phyloP scores from a whole-genome alignment of 1,140 invertebrate species.

The Orchesella cincta region DNA sequence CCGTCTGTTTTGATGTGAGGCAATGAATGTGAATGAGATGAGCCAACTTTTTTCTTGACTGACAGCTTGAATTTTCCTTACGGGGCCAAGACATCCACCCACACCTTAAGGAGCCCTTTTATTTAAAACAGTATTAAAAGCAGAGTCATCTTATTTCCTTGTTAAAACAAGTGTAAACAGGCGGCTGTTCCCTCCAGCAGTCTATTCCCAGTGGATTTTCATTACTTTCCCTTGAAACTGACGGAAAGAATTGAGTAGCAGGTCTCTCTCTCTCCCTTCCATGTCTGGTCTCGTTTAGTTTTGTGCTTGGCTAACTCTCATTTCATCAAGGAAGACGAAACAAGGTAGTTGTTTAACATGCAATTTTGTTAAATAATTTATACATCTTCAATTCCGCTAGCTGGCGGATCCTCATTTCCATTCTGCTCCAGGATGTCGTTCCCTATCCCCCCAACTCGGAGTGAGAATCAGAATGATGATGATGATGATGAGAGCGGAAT shows the following conservation, averaged over 20 bases:
- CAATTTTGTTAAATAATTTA: slow-evolving; percentile 4
- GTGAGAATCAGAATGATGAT: not conserved
- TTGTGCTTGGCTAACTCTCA: not conserved
- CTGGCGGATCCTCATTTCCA: not conserved
- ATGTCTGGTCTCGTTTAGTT: not conserved
- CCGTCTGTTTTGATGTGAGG: slow-evolving; percentile 25
- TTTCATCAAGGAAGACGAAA: not conserved
- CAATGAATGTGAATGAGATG: slow-evolving; percentile 21
- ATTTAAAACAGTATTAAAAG: not conserved
- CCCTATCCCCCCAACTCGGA: too few species aligned
- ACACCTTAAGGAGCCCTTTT: not conserved
- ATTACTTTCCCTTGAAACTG: not conserved
- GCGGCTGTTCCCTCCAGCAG: not conserved
- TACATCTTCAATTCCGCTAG: not conserved
- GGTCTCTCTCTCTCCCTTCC: not conserved
- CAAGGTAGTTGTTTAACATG: not conserved
- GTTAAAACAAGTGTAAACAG: slow-evolving; percentile 15
- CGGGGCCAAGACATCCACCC: too few species aligned
- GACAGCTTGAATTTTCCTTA: too few species aligned
- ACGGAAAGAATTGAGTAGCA: not conserved
- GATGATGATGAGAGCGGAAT: not conserved
- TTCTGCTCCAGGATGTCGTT: not conserved
- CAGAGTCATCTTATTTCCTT: slow-evolving; percentile 18
- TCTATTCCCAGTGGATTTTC: not conserved
- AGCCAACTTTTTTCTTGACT: not conserved